Base-by-base conservation (phyloP, 1,140 invertebrate species). In the Zophobas atratus region DNA sequence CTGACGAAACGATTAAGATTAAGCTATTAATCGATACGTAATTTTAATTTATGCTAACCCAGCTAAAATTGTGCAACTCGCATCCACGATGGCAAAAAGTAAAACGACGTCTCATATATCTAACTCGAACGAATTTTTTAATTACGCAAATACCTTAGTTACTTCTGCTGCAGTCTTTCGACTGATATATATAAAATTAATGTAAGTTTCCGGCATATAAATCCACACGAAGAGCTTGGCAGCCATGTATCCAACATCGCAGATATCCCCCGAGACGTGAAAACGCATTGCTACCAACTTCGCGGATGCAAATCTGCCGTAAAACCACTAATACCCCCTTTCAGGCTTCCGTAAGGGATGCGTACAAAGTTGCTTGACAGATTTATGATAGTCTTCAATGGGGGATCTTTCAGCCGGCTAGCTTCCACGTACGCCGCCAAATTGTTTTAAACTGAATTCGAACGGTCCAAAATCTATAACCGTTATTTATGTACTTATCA, bases 221-320 rank as follows among this genome's bases (percentile, higher is more conserved):
- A 67, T 67, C 60, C 60, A 67, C 38, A 67, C 38, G 60, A 67
- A 39, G 20, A 20, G 60, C 60, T 67, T 67, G 38, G 38, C 5
- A 67, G 33, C 38, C 60, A 20, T 51, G 49, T 51, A 51, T 51
- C 49, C 49, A 51, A 51, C 49, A 51, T 67, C 60, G 39, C 35
- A 67, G 60, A 67, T 67, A 67, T 67, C 60, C 39, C 60, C 33
- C 60, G 60, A 43, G 60, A 67, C 60, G 60, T 67, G 60, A 67
- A 67, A 67, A 67, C 60, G 60, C 60, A 67, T 67, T 67, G 60
- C 71, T 56, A 73, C 78, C 81, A 81, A 84, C 75, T 84, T 83
- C 75, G 76, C 77, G 77, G 77, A 84, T 84, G 83, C 81, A 84
- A 84, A 84, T 84, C 79, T 84, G 77, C 80, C 79, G 79, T 82